Evolutionary conservation across 1,140 invertebrate species (phyloP), one percentile per base, ranked within the genome.

Genomic region (Sweltsa coloradensis): DNA sequence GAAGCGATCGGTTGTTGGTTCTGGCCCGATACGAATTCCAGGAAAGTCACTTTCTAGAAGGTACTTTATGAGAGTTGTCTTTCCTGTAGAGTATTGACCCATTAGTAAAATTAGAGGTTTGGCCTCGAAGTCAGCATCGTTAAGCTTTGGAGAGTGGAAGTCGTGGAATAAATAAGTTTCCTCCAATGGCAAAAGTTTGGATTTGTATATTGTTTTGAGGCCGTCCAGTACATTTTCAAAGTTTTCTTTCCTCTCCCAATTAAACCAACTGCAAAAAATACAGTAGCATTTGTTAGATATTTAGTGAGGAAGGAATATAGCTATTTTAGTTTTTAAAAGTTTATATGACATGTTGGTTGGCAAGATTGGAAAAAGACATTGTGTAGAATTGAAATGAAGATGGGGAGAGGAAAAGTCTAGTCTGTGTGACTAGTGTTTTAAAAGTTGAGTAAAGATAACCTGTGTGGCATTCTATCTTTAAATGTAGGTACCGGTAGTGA

Each of bases 1-100:
- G 58, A 85, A 85, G 47, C 74, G 65, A 57, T 84, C 83, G 3
- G 81, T 85, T 3, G 81, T 85, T 5, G 74, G 74, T 60, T 77
- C 76, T 3, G 77, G 70, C 14, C 70, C 69, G 45, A 81, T 81
- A 39, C 75, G 60, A 51, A 80, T 79, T 3, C 77, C 78, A 5
- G 77, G 78, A 58, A 79, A 80, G 48, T 81, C 76, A 54, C 71
- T 64, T 53, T 79, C 76, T 18, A 80, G 56, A 19, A 81, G 57
- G 57, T 79, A 78, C 45, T 73, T 68, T 47, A 85, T 85, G 57
- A 83, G 82, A 3, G 81, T 83, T 11, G 82, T 85, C 63, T 85
- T 85, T 21, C 81, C 81, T 1, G 81, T 83, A 3, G 80, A 83
- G 62, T 85, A 85, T 59, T 85, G 81, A 16, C 81, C 81, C 22